A percentile compares a stretch with the other conserved stretches of the same genome.
These are phyloP conservation scores for Oryctes rhinoceros DNA, from an alignment of 1,140 invertebrate species.

Conservation along the genomic window DNA sequence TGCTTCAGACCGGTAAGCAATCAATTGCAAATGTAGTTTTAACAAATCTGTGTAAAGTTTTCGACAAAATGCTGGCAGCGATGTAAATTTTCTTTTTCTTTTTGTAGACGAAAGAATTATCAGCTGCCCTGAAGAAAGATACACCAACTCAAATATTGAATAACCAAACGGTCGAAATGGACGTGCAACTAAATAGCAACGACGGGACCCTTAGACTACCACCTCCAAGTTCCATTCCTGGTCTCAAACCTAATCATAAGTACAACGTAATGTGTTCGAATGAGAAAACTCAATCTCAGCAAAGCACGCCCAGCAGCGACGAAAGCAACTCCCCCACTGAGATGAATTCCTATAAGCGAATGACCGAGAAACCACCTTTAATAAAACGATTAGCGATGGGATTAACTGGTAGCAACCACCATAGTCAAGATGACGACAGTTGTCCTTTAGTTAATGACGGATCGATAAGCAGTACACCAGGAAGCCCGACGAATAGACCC, in stretches of 20 bases:
- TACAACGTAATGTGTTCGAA: slow-evolving; percentile 62
- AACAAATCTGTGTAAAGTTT: too few species aligned
- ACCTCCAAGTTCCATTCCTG: slow-evolving; percentile 65
- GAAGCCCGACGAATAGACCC: slow-evolving; percentile 68
- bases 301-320: slow-evolving; percentile 80
- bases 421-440: slow-evolving; percentile 66
- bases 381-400: slow-evolving; percentile 81
- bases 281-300: slow-evolving; percentile 64
- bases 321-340: slow-evolving; percentile 90
- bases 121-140: slow-evolving; percentile 53
- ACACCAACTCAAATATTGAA: slow-evolving; percentile 46
- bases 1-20: neutral
- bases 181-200: slow-evolving; percentile 64
- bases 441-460: slow-evolving; percentile 68
- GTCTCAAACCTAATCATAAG: slow-evolving; percentile 64
- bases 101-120: slow-evolving; percentile 56
- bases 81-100: slow-evolving; percentile 9
- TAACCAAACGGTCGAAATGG: slow-evolving; percentile 62
- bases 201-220: slow-evolving; percentile 64
- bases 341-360: slow-evolving; percentile 83
- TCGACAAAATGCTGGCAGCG: too few species aligned
- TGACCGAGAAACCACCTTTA: slow-evolving; percentile 82
- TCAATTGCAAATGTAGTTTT: neutral
- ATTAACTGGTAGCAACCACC: slow-evolving; percentile 63
- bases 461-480: slow-evolving; percentile 64